Percentiles rank a stretch among this genome's conserved stretches.
Conservation (phyloP, 2,888 invertebrate species). For the Volucella zonaria region DNA sequence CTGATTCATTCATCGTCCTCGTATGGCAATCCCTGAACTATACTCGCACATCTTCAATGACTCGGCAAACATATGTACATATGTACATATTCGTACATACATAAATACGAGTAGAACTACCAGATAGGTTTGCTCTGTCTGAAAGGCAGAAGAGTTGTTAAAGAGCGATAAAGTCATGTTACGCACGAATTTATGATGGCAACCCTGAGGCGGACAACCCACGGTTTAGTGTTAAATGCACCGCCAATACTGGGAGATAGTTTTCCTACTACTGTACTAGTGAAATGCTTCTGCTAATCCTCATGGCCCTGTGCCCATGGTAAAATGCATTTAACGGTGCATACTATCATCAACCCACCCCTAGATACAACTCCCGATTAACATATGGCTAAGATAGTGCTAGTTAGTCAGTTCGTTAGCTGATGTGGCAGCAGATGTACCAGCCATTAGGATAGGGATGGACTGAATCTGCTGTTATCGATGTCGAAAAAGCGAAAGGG, state of each 20-base stretch:
- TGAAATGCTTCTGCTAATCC: slow-evolving; percentile 8
- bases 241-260: neutral
- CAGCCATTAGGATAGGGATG: slow-evolving; percentile 38
- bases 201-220: slow-evolving; percentile 16
- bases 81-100: too few relatives aligned
- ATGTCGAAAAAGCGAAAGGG: slow-evolving; percentile 6
- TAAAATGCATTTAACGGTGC: slow-evolving; percentile 33
- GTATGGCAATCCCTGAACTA: slow-evolving; percentile 39
- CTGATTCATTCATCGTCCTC: slow-evolving; percentile 54
- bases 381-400: slow-evolving; percentile 63
- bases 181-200: slow-evolving; percentile 69
- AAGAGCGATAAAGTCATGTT: slow-evolving; percentile 71
- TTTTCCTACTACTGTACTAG: too few relatives aligned
- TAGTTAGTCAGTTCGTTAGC: slow-evolving; percentile 72
- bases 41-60: slow-evolving; percentile 15
- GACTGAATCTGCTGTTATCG: slow-evolving; percentile 1
- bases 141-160: slow-evolving; percentile 48
- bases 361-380: slow-evolving; percentile 42
- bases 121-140: slow-evolving; percentile 45
- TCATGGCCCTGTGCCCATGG: slow-evolving; percentile 50
- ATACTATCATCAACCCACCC: slow-evolving; percentile 1
- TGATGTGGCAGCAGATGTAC: slow-evolving; percentile 58
- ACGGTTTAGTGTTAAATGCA: slow-evolving; percentile 21
- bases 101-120: too few relatives aligned
- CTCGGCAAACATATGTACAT: slow-evolving; percentile 23